Conservation (phyloP, 1,140 invertebrate species). For the Lordiphosa clarofinis region DNA sequence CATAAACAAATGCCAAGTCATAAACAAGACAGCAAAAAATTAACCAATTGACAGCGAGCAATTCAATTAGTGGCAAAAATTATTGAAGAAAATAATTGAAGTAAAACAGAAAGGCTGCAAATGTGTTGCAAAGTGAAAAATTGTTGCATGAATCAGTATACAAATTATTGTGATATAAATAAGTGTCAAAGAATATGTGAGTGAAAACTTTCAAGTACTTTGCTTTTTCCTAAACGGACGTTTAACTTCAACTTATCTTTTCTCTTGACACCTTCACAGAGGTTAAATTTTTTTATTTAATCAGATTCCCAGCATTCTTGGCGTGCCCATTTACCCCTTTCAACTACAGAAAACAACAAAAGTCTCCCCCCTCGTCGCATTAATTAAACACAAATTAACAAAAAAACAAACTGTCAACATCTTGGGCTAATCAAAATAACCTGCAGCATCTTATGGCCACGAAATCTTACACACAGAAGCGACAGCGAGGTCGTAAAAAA, state of each 20-base stretch:
- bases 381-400: constrained; percentile 64
- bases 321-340: constrained; percentile 11
- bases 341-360: background rate
- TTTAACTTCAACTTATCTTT: constrained; percentile 4
- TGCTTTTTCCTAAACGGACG: too few relatives aligned
- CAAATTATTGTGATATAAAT: too few relatives aligned
- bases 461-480: constrained; percentile 17
- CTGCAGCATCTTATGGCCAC: constrained; percentile 50
- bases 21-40: background rate
- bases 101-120: too few relatives aligned
- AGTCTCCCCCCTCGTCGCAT: constrained; percentile 26
- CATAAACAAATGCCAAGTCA: constrained; percentile 11
- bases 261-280: constrained; percentile 3
- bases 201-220: too few relatives aligned
- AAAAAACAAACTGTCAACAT: constrained; percentile 61
- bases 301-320: constrained; percentile 5
- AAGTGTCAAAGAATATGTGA: too few relatives aligned
- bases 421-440: constrained; percentile 58
- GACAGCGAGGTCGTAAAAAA: constrained; percentile 29
- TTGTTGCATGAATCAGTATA: too few relatives aligned
- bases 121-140: too few relatives aligned
- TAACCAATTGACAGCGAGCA: constrained; percentile 3
- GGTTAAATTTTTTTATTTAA: constrained; percentile 6
- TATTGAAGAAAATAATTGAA: too few relatives aligned
- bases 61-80: constrained; percentile 2